Evolutionary conservation across 2,797 vertebrate genomes (phyloP), one percentile per base, ranked within the genome.

Genomic region (Enteromius viviparus): DNA sequence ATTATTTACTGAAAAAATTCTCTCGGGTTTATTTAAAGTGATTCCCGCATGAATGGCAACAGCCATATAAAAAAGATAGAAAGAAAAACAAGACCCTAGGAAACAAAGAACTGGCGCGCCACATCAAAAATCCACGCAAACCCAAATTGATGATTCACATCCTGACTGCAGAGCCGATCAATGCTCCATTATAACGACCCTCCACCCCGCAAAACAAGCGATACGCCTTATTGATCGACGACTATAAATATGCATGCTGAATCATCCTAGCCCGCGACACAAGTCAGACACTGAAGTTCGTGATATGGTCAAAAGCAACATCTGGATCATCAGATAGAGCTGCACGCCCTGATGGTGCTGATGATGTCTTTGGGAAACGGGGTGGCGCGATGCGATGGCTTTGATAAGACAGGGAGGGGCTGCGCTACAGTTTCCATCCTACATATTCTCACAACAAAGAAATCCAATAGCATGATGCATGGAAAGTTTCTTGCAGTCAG

Each of bases 221-320:
- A 49, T 23, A 12, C 8, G 40, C 14, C 40, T 49, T 49, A 75
- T 83, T 19, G 65, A 78, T 78, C 17, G 26, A 76, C 75, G 17
- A 21, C 65, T 83, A 70, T 49, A 70, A 42, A 85, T 81, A 72
- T 79, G 83, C 65, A 81, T 89, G 93, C 92, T 92, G 92, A 92
- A 91, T 93, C 93, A 94, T 47, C 82, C 89, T 34, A 70, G 37
- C 51, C 23, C 45, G 34, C 14, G 15, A 45, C 49, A 45, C 1
- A 71, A 49, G 47, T 60, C 45, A 26, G 6, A 47, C 66, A 49
- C 21, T 62, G 10, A 78, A 70, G 37, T 49, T 62, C 3, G 15
- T 66, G 6, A 17, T 2, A 82, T 29, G 23, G 69, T 37, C 68
- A 21, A 74, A 49, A 78, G n/a, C 62, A 60, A 69, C 51, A 83